Conservation (phyloP, 1,140 invertebrate species). For the Aricia agestis region DNA sequence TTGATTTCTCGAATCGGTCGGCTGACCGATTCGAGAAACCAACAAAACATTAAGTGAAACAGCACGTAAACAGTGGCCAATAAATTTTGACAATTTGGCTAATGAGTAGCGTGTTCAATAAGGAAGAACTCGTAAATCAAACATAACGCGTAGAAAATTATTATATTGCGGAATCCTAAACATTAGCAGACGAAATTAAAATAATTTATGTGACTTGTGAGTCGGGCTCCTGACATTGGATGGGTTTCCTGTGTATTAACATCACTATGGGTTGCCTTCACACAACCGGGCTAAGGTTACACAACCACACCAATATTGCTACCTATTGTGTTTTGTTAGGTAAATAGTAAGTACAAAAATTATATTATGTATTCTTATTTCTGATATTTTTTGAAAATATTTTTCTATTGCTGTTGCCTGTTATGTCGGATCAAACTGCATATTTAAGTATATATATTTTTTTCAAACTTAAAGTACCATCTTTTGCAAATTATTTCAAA, state of each 20-base stretch:
- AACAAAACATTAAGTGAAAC: neutral
- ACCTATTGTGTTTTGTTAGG: slow-evolving; percentile 30
- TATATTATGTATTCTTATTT: slow-evolving; percentile 14
- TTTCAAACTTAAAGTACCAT: no score
- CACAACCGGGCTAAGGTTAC: slow-evolving; percentile 66
- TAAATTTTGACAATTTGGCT: neutral
- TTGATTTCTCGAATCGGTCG: no score
- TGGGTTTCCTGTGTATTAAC: slow-evolving; percentile 68
- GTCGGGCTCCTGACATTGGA: slow-evolving; percentile 57
- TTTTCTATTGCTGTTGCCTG: no score
- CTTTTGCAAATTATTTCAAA: no score
- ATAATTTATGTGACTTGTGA: slow-evolving; percentile 23
- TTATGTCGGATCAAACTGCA: no score
- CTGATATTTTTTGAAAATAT: neutral
- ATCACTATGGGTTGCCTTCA: slow-evolving; percentile 65
- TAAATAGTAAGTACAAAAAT: slow-evolving; percentile 10
- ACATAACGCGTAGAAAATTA: neutral
- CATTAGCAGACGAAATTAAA: slow-evolving; percentile 7
- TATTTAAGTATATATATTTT: no score
- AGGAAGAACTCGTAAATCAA: neutral
- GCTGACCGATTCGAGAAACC: neutral
- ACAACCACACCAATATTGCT: slow-evolving; percentile 43
- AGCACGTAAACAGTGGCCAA: neutral
- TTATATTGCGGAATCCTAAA: slow-evolving; percentile 6
- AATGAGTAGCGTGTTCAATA: neutral